Evolutionary conservation across 2,113 vertebrate species (phyloP), one percentile per base, ranked within the genome.

Genomic region (Mesoclemmys tuberculata): DNA sequence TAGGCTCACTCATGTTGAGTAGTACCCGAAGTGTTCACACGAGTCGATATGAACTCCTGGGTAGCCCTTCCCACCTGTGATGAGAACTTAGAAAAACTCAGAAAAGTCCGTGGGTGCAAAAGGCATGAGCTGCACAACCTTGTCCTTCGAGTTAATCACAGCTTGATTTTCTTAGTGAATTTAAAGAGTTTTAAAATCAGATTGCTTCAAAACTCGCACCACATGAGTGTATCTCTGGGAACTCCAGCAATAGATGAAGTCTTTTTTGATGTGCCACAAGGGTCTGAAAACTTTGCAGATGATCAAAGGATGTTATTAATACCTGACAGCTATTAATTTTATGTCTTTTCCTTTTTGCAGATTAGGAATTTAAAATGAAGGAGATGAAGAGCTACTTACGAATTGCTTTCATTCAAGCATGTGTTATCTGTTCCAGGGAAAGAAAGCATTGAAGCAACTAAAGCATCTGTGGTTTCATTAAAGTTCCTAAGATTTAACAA

Each of bases 391-490:
- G 75, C 22, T 80, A 98, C 98, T 98, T 97, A 98, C 98, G 51
- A 95, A 41, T 98, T 94, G 94, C 96, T 98, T 88, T 86, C 55
- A 3, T 98, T 98, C 94, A 99, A 94, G 97, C 99, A 99, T 2
- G 93, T 71, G 74, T 98, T 98, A 97, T 99, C 99, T 0, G 99
- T 98, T 90, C 99, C 99, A 54, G 99, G 99, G 97, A 98, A 99
- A 87, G 98, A 98, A 97, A 99, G 97, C 98, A 99, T 98, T 0
- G 98, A 95, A 81, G 99, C 97, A 22, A 98, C 98, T 93, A 99
- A 97, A 41, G 61, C 78, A 79, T 93, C 92, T 31, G 99, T 98
- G 88, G 88, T 98, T 80, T 98, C 96, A 95, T 99, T 98, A 91
- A 98, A 98, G 96, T 99, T 98, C 89, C 99, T 99, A 95, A 92